Base-by-base conservation (phyloP, 2,888 invertebrate species). In the Philaethria dido region DNA sequence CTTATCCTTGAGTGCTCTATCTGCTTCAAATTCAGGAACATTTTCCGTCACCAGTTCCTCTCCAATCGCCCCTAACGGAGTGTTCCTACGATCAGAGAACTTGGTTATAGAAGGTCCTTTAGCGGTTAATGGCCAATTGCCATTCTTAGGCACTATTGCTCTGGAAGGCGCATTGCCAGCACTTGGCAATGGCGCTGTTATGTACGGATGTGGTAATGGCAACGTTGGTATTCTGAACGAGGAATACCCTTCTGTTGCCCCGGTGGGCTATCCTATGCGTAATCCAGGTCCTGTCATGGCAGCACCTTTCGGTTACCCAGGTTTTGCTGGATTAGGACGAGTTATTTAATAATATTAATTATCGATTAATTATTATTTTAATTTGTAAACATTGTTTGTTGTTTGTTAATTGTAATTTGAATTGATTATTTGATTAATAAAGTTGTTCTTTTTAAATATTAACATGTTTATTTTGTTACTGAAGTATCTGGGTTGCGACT, bases 41-140 rank as follows among this genome's bases (percentile, higher is more conserved):
- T 60, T 75, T 13, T 62, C 73, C 11, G 75, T 81, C 1, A 74
- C 75, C 54, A 80, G 80, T 64, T 42, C 75, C 36, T 82, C 84
- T 2, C 79, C 80, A 0, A 78, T 80, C 18, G 71, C 76, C 3
- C 81, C 84, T 0, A 79, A 73, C 44, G 84, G 84, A 3, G 70
- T 85, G 3, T 72, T 72, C 3, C 73, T 84, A 0, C 65, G 77
- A 2, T 78, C 83, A 11, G 84, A 84, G 36, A 79, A 80, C 47
- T 70, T 77, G 18, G 74, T 83, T 0, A 69, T 74, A 2, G 79
- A 81, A 60, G 84, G 84, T 0, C 69, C 75, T 3, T 59, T 84
- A 16, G 69, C 73, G 3, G 78, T 82, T 0, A 72, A 69, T 54
- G 84, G 84, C 0, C 69, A 80, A 45, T 42, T 68, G 18, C 69